Evolutionary conservation across 2,888 invertebrate species (phyloP), one percentile per base, ranked within the genome.

Genomic region (Prionchulus punctatus): DNA sequence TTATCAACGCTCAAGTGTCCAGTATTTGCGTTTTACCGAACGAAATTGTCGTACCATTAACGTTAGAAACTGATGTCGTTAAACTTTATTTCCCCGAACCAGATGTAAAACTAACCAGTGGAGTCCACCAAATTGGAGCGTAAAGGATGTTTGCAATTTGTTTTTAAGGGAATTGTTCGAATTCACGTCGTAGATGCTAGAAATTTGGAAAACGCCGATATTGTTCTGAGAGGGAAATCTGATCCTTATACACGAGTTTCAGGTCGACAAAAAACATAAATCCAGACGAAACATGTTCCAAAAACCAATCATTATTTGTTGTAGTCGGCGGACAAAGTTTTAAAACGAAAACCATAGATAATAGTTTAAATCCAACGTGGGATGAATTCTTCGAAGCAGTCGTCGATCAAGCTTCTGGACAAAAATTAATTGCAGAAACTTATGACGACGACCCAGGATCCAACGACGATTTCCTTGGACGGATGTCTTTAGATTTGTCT

Each of bases 141-240:
- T 7, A 23, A n/a, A 45, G 23, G 45, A n/a, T n/a, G 4, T 23
- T 23, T 7, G 23, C 7, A 7, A 45, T 45, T 56, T n/a, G 54
- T 56, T 54, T 65, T 65, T 27, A 66, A 94, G 89, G 96, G 98
- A 59, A 85, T 96, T 42, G 76, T 98, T 56, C 80, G 94, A 61
- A 84, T 98, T 56, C 88, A 92, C 72, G 83, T 96, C 12, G 82
- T 94, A 4, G 90, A 90, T 77, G 96, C 90, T 7, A 85, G 86
- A 71, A 85, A 96, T 73, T 79, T 98, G 26, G 89, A 90, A 83
- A 92, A 87, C 73, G 91, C 89, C 75, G 98, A 98, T 73, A 84
- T 92, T 51, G 73, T 94, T 66, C 89, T 88, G 70, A 86, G 86
- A 77, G 90, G 92, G 70, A 94, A 94, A 77, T 92, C 92, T 0